Conservation (phyloP, 1,140 invertebrate species). For the Antheraea pernyi region DNA sequence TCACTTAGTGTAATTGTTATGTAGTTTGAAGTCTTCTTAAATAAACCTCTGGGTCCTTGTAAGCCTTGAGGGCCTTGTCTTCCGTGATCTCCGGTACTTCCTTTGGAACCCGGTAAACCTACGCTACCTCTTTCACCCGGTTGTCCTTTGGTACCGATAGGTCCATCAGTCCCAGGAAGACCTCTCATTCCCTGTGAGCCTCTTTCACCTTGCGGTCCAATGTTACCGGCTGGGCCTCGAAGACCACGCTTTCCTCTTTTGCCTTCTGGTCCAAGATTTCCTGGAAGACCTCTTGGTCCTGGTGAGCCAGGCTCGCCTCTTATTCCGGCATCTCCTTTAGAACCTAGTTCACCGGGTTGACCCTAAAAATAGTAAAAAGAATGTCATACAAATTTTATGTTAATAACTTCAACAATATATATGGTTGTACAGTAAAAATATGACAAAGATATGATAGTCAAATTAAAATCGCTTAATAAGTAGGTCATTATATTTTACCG, state of each 20-base stretch:
- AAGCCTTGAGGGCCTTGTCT: conserved; percentile 84
- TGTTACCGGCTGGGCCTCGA: conserved; percentile 84
- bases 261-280: conserved; percentile 85
- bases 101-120: conserved; percentile 84
- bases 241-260: conserved; percentile 88
- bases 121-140: conserved; percentile 81
- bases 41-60: conserved; percentile 84
- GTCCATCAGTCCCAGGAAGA: conserved; percentile 86
- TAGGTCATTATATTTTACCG: conserved; percentile 69
- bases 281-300: conserved; percentile 86
- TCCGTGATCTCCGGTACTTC: conserved; percentile 84
- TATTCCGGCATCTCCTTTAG: conserved; percentile 84
- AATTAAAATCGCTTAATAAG: neutral
- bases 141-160: conserved; percentile 86
- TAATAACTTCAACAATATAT: too few species aligned
- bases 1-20: too few species aligned
- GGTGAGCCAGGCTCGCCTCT: conserved; percentile 85
- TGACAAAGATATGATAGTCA: neutral
- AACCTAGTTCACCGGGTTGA: conserved; percentile 85
- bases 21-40: too few species aligned
- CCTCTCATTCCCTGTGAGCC: conserved; percentile 85
- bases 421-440: too few species aligned
- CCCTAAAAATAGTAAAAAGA: conserved; percentile 78
- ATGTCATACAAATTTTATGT: too few species aligned
- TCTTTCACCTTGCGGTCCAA: conserved; percentile 87